phyloP scores from a whole-genome alignment of 2,888 invertebrate genomes.

The Tetragonula carbonaria region DNA sequence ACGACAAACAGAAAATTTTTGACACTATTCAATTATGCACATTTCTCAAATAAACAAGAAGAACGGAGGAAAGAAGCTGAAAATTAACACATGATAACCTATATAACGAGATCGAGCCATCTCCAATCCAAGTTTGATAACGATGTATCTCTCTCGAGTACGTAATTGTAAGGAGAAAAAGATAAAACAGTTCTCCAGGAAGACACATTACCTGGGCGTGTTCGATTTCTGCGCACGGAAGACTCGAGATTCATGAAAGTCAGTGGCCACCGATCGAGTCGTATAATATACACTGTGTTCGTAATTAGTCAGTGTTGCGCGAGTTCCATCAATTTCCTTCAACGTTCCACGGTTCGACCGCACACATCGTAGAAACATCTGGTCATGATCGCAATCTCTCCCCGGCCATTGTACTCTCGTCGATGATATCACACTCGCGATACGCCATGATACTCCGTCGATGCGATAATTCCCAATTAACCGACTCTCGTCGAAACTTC shows the following conservation, averaged over 20 bases:
- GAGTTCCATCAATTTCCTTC: neutral
- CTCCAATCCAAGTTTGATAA: too few relatives aligned
- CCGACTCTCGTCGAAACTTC: neutral
- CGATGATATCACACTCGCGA: neutral
- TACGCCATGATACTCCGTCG: neutral
- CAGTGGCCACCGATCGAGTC: neutral
- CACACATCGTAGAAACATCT: neutral
- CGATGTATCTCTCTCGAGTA: neutral
- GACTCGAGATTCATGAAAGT: neutral
- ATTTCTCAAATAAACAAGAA: too few relatives aligned
- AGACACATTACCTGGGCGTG: neutral
- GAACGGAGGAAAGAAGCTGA: too few relatives aligned
- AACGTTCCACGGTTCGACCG: slow-evolving; percentile 1
- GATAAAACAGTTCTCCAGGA: neutral
- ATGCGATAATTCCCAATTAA: slow-evolving; percentile 12
- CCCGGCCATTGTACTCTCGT: neutral
- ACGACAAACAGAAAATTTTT: too few relatives aligned
- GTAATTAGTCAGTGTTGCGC: slow-evolving; percentile 6
- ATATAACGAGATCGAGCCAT: neutral
- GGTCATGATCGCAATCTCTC: neutral
- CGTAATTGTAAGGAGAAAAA: neutral
- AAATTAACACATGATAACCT: too few relatives aligned
- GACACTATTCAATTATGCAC: too few relatives aligned
- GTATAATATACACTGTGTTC: neutral
- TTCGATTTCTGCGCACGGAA: neutral